Evolutionary conservation across 2,797 vertebrate species (phyloP), one percentile per base, ranked within the genome.

Genomic region (Lemur catta): DNA sequence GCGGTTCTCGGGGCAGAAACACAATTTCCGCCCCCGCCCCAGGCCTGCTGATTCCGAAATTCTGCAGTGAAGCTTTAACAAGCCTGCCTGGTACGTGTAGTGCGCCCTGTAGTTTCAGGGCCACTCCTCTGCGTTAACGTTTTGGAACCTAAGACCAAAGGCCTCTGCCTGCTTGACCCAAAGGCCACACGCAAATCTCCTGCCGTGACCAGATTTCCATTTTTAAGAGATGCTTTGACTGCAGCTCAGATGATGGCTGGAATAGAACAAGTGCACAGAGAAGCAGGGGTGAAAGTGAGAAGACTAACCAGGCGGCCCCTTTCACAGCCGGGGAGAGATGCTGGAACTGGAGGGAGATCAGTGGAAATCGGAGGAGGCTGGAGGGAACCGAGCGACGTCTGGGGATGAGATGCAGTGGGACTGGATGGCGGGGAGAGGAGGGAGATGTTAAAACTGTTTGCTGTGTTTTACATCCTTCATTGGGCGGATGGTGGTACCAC

Each of bases 241-340:
- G 17, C 18, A 50, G 46, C 74, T 33, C 20, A 46, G 30, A n/a
- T 50, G 48, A 76, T 4, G 46, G 46, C 46, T 76, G 18, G 46
- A n/a, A 50, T 7, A 20, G 46, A n/a, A 76, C 46, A 76, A 75
- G 48, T 22, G 74, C n/a, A 20, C 28, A n/a, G 30, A 76, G 46
- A 76, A 50, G 74, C 46, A 7, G 6, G 30, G 0, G 46, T n/a
- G 38, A 50, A 67, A 24, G 28, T 24, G 52, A 35, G 63, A 10
- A n/a, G 9, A 18, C 9, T 2, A 5, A n/a, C 12, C 8, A 33
- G 33, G 4, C 7, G 6, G 9, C 35, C 33, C 3, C 50, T 14
- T 41, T 14, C 7, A 1, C 26, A 33, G 63, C 6, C 26, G 26
- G 3, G 20, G 52, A 55, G 30, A 67, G 75, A 28, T 7, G 26